Evolutionary conservation across 1,140 invertebrate species (phyloP), one percentile per base, ranked within the genome.

Genomic region (Brachionus rubens): DNA sequence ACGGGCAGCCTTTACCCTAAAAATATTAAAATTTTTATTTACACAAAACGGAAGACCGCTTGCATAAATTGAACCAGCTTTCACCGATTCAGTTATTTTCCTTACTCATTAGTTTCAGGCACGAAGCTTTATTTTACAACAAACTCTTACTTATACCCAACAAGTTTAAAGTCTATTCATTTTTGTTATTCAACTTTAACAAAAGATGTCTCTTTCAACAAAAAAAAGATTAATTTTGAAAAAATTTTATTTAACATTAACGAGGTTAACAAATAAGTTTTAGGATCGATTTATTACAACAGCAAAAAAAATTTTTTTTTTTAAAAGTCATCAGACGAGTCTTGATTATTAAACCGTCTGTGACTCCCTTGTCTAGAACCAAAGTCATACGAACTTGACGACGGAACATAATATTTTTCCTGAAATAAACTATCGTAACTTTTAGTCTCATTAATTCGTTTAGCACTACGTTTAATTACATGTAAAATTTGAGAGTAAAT

Each of bases 31-130:
- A n/a, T n/a, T 16, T 9, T 19, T 16, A 33, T 59, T 59, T 12
- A 19, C 28, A 59, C 54, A 36, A 59, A 59, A 59, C 54, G 16
- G 1, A 59, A 10, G 30, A 12, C 16, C 4, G 9, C 3, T 56
- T 56, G 52, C 2, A 56, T n/a, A 36, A 36, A 36, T 10, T 14
- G 54, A 33, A 59, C 4, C 30, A 59, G 54, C 28, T 59, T 59
- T 59, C 54, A 28, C 54, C 3, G 30, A 36, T 33, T 30, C 54
- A 16, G 30, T 59, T 59, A 59, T 59, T 59, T 59, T 59, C 54
- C 54, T 59, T 59, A 59, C 54, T 59, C 54, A 59, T 59, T 59
- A 59, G 54, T 36, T 59, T 59, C 3, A 28, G 54, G 54, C 54
- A 59, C 54, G 9, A 59, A 33, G 5, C 30, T 2, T 36, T 0